phyloP scores from a whole-genome alignment of 2,113 vertebrate genomes.

The Prionailurus viverrinus region DNA sequence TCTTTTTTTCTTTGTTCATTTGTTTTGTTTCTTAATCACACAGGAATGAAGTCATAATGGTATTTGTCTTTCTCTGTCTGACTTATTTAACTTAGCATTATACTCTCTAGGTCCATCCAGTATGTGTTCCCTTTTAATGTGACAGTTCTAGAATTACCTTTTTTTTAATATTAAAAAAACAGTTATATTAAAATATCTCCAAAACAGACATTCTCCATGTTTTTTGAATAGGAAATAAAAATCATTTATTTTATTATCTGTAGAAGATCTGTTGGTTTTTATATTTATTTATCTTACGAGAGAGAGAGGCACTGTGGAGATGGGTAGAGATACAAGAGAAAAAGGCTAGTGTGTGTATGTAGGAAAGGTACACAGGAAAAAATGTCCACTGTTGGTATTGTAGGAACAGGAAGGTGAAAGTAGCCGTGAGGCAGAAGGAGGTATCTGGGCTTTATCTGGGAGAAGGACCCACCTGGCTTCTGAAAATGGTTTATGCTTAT shows the following conservation, averaged over 20 bases:
- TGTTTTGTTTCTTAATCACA: background rate
- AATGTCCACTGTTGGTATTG: background rate
- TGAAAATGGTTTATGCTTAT: background rate
- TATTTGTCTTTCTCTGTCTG: background rate
- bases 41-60: background rate
- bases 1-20: background rate
- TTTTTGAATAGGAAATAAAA: constrained; percentile 32
- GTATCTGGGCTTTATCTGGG: background rate
- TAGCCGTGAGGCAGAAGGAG: background rate
- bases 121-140: constrained; percentile 44
- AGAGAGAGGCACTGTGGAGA: background rate
- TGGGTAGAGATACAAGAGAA: background rate
- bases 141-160: constrained; percentile 44
- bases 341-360: background rate
- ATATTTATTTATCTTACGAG: background rate
- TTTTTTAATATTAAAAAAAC: constrained; percentile 52
- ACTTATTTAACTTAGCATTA: background rate
- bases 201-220: background rate
- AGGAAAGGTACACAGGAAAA: background rate
- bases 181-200: constrained; percentile 25
- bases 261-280: background rate
- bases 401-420: background rate
- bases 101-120: background rate
- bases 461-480: background rate
- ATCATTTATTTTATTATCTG: constrained; percentile 7